Evolutionary conservation across 2,888 invertebrate species (phyloP).

Genomic region (Harmothoe impar): DNA sequence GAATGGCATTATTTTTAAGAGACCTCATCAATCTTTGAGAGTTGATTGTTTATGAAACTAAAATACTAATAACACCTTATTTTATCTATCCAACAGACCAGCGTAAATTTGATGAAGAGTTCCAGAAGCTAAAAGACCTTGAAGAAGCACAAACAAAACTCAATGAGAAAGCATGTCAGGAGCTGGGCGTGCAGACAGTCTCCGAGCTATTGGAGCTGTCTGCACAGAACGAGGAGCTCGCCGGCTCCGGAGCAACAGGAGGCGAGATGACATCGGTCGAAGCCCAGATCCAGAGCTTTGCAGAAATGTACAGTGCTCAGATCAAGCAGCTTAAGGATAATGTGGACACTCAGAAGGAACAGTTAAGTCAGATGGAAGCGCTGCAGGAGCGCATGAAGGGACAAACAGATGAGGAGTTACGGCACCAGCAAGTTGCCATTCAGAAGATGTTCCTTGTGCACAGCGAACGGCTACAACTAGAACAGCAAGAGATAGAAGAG

Average conservation of each 20-base stretch:
- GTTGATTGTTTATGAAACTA: too few relatives aligned
- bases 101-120: constrained; percentile 46
- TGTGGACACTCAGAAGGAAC: constrained; percentile 44
- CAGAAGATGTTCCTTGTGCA: constrained; percentile 65
- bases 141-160: not conserved
- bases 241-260: not conserved
- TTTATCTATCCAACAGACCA: constrained; percentile 23
- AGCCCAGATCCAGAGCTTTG: constrained; percentile 41
- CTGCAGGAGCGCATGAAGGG: not conserved
- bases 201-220: constrained; percentile 13
- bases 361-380: constrained; percentile 44
- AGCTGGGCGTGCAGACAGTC: constrained; percentile 38
- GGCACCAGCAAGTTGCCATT: constrained; percentile 38
- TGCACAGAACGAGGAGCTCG: not conserved
- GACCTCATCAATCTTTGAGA: too few relatives aligned
- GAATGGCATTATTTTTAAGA: too few relatives aligned
- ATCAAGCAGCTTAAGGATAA: constrained; percentile 30
- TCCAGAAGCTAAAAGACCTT: constrained; percentile 18
- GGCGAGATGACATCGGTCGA: not conserved
- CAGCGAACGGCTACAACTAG: constrained; percentile 62
- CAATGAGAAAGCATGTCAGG: not conserved
- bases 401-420: not conserved
- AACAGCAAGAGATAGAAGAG: constrained; percentile 49
- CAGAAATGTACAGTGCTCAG: constrained; percentile 61
- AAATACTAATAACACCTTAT: too few relatives aligned